phyloP scores from a whole-genome alignment of 37 sponge, comb jelly and placozoan genomes.

The Hormiphora californensis region DNA sequence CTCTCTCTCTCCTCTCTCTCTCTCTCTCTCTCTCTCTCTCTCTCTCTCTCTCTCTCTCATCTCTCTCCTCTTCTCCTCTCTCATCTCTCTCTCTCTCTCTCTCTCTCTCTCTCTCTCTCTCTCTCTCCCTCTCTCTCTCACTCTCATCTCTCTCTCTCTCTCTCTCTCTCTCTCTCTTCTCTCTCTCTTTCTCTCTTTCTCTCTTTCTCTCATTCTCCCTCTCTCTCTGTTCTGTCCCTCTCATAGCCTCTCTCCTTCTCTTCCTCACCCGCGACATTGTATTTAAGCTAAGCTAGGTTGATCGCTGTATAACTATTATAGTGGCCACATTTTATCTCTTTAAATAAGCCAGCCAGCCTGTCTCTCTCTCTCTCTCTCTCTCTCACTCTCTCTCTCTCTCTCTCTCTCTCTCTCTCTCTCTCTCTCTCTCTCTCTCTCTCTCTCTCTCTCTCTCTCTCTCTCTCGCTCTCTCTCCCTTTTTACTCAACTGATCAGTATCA shows the following conservation, averaged over 20 bases:
- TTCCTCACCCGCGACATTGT: not conserved
- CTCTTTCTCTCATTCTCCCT: not conserved
- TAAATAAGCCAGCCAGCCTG: too few relatives aligned
- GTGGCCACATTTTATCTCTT: too few relatives aligned
- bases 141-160: not conserved
- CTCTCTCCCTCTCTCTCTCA: not conserved
- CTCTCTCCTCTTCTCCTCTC: not conserved
- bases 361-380: not conserved
- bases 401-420: not conserved
- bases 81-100: not conserved
- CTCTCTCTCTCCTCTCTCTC: not conserved
- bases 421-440: not conserved
- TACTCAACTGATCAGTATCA: too few relatives aligned
- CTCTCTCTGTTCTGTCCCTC: too few relatives aligned
- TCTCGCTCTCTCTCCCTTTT: not conserved
- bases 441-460: not conserved
- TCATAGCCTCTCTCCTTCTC: not conserved
- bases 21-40: not conserved
- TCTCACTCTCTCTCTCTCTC: not conserved
- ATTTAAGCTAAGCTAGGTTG: too few relatives aligned
- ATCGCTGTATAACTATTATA: too few relatives aligned
- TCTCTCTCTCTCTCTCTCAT: not conserved
- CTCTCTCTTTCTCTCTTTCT: not conserved
- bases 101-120: not conserved
- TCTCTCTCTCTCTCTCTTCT: not conserved